Evolutionary conservation across 2,888 invertebrate genomes (phyloP), one percentile per base, ranked within the genome.

Genomic region (Acanthosepion esculentum): DNA sequence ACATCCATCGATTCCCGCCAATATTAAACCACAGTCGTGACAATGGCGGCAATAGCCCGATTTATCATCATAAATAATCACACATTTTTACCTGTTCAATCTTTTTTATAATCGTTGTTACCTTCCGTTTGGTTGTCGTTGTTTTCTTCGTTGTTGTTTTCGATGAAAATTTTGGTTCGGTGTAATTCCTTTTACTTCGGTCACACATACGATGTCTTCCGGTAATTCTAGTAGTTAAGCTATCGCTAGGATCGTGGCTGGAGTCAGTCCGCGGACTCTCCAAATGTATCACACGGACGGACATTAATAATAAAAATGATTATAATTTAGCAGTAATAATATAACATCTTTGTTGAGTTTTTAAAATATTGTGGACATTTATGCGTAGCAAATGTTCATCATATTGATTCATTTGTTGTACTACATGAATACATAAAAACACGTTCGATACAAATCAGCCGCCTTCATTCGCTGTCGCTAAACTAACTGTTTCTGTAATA

Each of bases 381-480:
- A 78, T 33, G 78, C 33, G 78, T n/a, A 78, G 78, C n/a, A 33
- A 15, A 12, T 78, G 78, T 78, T 78, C 18, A 78, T 78, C 78
- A 78, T 41, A 41, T 78, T 18, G 78, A 78, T 78, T 78, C n/a
- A 15, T 78, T 78, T 78, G 78, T 78, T n/a, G n/a, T 78, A 78
- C 78, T n/a, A 78, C 78, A n/a, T 5, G 12, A 33, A 12, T 78
- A n/a, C 78, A 78, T 78, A 41, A 41, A 41, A 12, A 78, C n/a
- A n/a, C n/a, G n/a, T 78, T 78, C 78, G n/a, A 78, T 78, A 78
- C 78, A 78, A 78, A 78, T 78, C n/a, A 78, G 78, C n/a, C n/a
- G n/a, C 78, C 78, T 33, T n/a, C 78, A n/a, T 33, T 78, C n/a
- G n/a, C n/a, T 78, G 78, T 78, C 78, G 15, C 78, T 78, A n/a